These are phyloP conservation scores for Ophion costatus DNA, from an alignment of 2,888 invertebrate genomes.

Conservation along the genomic window DNA sequence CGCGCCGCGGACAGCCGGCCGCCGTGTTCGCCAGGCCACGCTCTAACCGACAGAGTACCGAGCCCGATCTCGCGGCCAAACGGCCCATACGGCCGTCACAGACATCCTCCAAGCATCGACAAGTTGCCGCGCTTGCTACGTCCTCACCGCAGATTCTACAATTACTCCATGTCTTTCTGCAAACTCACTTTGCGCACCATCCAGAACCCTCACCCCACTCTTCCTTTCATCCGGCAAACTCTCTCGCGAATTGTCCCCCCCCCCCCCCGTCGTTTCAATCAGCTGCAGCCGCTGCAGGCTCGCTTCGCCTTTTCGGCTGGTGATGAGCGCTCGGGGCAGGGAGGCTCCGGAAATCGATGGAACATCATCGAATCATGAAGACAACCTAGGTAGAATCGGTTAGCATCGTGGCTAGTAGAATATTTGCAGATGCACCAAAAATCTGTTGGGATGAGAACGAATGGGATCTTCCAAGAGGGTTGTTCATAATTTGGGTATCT, in stretches of 20 bases:
- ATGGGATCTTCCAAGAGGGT: too few relatives aligned
- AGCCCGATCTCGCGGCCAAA: constrained; percentile 30
- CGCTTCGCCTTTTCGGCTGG: neutral
- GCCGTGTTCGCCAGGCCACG: constrained; percentile 46
- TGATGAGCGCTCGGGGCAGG: neutral
- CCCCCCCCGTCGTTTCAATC: neutral
- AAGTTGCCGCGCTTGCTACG: constrained; percentile 75
- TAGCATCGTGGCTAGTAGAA: too few relatives aligned
- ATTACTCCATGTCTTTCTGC: constrained; percentile 79
- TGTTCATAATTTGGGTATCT: too few relatives aligned
- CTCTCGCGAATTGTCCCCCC: constrained; percentile 5
- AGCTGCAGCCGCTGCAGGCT: neutral
- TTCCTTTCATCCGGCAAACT: constrained; percentile 23
- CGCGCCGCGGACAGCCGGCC: constrained; percentile 48
- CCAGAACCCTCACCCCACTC: constrained; percentile 15
- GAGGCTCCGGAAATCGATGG: neutral
- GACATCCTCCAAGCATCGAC: constrained; percentile 74
- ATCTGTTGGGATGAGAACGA: too few relatives aligned
- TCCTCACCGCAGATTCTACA: constrained; percentile 80
- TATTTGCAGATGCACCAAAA: too few relatives aligned
- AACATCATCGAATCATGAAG: neutral
- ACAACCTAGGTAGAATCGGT: too few relatives aligned
- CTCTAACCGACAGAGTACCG: constrained; percentile 48
- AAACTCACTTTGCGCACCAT: constrained; percentile 73
- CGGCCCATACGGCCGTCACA: constrained; percentile 72